Evolutionary conservation across 2,113 vertebrate genomes (phyloP).

Genomic region (Phaetusa simplex): DNA sequence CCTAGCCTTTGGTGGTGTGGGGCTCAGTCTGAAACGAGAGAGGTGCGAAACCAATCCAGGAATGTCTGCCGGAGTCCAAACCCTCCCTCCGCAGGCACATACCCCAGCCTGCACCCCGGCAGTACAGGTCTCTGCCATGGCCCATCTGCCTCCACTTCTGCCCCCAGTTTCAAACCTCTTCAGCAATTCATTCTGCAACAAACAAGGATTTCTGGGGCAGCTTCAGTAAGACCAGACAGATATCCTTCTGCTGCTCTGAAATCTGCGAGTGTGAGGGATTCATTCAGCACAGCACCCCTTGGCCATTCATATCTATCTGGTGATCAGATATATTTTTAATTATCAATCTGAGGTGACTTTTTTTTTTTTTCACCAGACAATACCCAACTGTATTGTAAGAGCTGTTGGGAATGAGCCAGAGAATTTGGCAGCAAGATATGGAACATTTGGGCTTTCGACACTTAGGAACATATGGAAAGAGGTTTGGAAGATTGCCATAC

Average conservation of each 20-base stretch:
- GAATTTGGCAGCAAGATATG: slow-evolving; percentile 49
- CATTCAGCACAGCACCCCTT: neutral
- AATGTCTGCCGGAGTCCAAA: neutral
- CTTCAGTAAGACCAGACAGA: neutral
- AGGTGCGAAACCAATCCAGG: neutral
- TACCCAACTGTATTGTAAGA: slow-evolving; percentile 27
- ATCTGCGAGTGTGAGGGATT: neutral
- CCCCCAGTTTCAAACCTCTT: neutral
- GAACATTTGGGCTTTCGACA: slow-evolving; percentile 53
- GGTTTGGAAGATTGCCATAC: slow-evolving; percentile 50
- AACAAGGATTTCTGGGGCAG: neutral
- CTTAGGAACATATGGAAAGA: slow-evolving; percentile 56
- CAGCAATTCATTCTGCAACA: neutral
- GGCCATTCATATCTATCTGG: slow-evolving; percentile 6
- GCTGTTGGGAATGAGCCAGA: neutral
- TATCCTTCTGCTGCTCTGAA: neutral
- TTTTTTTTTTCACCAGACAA: slow-evolving; percentile 4
- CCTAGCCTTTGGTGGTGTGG: neutral
- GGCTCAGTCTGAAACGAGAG: neutral
- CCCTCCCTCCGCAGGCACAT: neutral
- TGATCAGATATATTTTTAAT: slow-evolving; percentile 41
- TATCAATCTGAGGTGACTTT: neutral
- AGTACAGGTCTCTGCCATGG: neutral
- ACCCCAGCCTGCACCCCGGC: neutral
- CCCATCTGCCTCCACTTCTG: neutral